Conservation (phyloP, 1,140 invertebrate species). For the Drosophila auraria region DNA sequence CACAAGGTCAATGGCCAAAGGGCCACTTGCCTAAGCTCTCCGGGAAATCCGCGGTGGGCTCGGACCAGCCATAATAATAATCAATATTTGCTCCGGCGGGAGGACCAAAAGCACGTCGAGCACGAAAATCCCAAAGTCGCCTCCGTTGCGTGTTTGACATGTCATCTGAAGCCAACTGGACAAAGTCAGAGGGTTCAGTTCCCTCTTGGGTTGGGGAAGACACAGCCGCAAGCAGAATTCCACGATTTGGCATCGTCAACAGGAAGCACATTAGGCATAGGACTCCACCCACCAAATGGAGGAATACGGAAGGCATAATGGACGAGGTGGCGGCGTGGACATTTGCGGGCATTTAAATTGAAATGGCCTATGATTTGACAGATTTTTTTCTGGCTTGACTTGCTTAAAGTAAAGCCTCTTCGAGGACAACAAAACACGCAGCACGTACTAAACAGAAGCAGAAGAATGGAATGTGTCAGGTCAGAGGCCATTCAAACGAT, state of each 20-base stretch:
- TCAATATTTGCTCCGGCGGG: conserved; percentile 64
- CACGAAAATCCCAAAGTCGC: conserved; percentile 42
- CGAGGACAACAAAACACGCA: conserved; percentile 50
- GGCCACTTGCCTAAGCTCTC: conserved; percentile 49
- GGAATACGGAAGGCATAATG: conserved; percentile 39
- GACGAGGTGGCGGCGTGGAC: conserved; percentile 42
- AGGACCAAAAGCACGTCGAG: conserved; percentile 16
- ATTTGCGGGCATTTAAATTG: conserved; percentile 68
- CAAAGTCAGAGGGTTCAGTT: conserved; percentile 40
- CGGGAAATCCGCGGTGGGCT: conserved; percentile 69
- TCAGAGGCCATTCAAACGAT: conserved; percentile 46
- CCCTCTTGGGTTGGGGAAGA: conserved; percentile 4
- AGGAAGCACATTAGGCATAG: conserved; percentile 76
- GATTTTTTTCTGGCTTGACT: conserved; percentile 48
- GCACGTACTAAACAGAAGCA: conserved; percentile 20
- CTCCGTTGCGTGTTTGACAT: conserved; percentile 76
- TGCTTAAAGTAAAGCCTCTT: conserved; percentile 43
- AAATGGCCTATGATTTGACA: conserved; percentile 66
- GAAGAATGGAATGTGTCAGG: conserved; percentile 36
- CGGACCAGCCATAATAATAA: conserved; percentile 68
- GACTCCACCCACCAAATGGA: conserved; percentile 26
- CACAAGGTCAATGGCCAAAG: conserved; percentile 63
- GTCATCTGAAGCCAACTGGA: conserved; percentile 67
- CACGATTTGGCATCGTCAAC: conserved; percentile 64
- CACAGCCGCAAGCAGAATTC: conserved; percentile 7